Base-by-base conservation (phyloP, 1,140 invertebrate species). In the Probaryconus sp. region DNA sequence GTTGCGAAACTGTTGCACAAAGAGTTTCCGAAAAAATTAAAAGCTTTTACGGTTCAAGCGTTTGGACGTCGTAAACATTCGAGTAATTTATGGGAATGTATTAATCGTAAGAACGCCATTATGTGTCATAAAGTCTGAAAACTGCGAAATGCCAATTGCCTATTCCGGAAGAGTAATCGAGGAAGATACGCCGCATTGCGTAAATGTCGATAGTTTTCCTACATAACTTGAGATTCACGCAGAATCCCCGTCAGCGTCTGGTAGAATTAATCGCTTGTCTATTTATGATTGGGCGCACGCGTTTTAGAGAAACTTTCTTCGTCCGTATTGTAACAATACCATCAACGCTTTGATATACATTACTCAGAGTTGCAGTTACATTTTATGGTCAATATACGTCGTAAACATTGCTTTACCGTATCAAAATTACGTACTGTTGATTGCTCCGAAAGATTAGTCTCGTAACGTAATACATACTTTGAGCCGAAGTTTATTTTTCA, bases 11-110 rank as follows among this genome's bases (percentile, higher is more conserved):
- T 50, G 38, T 21, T 28, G 10, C 17, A 5, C 18, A 26, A 31
- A 61, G 14, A 43, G 18, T 24, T 20, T 21, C 16, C 37, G 16
- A 55, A 58, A 58, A 51, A 40, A 30, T 4, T 6, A 2, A n/a
- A 43, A 43, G n/a, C 18, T 35, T 35, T 47, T 28, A 47, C 43
- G 37, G 31, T 31, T 38, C 14, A n/a, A 48, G 48, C 31, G 33
- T 16, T n/a, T 9, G 18, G 16, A 11, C 14, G 48, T 35, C 40
- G 18, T 71, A 63, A 63, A 63, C 14, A 24, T 13, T 35, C 14
- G 13, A 51, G 50, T 64, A 64, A 71, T 58, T 71, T 71, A 72
- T 72, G 37, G 20, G 60, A 40, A 72, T 72, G 26, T 60, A 58
- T 63, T 60, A 72, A 60, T 72, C 37, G 26, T 2, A 10, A 7